Evolutionary conservation across 2,113 vertebrate species (phyloP).

Genomic region (Peucedramus taeniatus): DNA sequence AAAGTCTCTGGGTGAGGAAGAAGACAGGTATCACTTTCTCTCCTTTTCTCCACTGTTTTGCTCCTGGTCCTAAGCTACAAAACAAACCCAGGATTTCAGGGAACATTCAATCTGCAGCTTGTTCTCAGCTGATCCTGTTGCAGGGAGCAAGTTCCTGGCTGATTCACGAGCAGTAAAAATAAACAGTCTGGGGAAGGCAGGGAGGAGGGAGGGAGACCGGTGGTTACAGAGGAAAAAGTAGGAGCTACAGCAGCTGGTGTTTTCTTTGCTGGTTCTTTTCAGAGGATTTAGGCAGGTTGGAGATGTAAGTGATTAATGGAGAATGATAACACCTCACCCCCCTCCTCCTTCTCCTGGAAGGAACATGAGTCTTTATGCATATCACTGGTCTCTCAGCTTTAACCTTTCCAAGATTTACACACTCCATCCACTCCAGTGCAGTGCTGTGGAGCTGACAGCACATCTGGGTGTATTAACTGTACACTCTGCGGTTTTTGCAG

Average conservation of each 20-base stretch:
- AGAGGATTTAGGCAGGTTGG: slow-evolving; percentile 60
- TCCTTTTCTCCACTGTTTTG: slow-evolving; percentile 36
- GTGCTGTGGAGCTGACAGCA: slow-evolving; percentile 46
- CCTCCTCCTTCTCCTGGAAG: slow-evolving; percentile 41
- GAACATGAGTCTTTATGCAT: slow-evolving; percentile 39
- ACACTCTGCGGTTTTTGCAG: slow-evolving; percentile 16
- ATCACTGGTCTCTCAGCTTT: slow-evolving; percentile 39
- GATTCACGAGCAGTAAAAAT: slow-evolving; percentile 66
- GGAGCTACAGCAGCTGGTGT: slow-evolving; percentile 67
- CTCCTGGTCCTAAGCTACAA: slow-evolving; percentile 22
- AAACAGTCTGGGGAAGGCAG: slow-evolving; percentile 55
- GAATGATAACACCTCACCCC: slow-evolving; percentile 59
- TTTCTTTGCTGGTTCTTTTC: slow-evolving; percentile 68
- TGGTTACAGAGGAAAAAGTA: slow-evolving; percentile 48
- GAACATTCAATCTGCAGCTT: slow-evolving; percentile 53
- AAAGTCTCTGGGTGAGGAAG: not conserved
- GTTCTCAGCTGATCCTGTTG: slow-evolving; percentile 65
- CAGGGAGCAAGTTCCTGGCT: slow-evolving; percentile 61
- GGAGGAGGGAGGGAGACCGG: slow-evolving; percentile 34
- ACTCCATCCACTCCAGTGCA: not conserved
- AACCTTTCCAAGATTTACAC: slow-evolving; percentile 53
- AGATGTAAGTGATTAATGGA: slow-evolving; percentile 64
- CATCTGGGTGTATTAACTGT: slow-evolving; percentile 62
- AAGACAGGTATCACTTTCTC: slow-evolving; percentile 13
- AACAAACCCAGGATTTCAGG: slow-evolving; percentile 48